Evolutionary conservation across 92 coral and sea anemone species (phyloP), one percentile per base, ranked within the genome.

Genomic region (Heliopora coerulea): DNA sequence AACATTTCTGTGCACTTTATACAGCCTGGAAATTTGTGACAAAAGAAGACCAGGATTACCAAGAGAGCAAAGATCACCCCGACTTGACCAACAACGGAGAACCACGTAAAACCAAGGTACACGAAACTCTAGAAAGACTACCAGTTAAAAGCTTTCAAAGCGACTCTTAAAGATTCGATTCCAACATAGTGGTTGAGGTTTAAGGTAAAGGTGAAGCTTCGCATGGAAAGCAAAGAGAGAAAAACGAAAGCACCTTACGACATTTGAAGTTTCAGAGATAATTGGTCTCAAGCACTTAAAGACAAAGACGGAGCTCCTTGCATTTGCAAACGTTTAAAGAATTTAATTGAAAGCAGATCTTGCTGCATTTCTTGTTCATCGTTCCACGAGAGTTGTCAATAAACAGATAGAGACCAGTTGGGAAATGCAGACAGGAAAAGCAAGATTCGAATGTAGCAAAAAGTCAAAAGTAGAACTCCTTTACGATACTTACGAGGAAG

Each of bases 231-330:
- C 44, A 17, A 64, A 23, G 24, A 18, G 10, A 19, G 73, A 66
- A 42, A 66, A 44, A 40, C 18, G 31, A 25, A 66, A 66, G 18
- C 73, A 57, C 10, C 12, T 66, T 5, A 44, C 57, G 1, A 57
- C 57, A 8, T 66, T 42, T 13, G 57, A 66, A 2, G 56, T 66
- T 0, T 66, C 73, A 24, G 57, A 66, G 3, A 35, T 44, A 13
- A 66, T 66, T 27, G 13, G 42, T 0, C 5, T 6, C 26, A 48
- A 20, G 12, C 27, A 32, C 19, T 25, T 66, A 7, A 44, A 27
- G 5, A 48, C 19, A 1, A 25, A 15, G 9, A 66, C 57, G 8
- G 73, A 44, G 35, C 39, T 66, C 10, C 26, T 24, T 1, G 73
- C 73, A 1, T 66, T 34, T 44, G 73, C 57, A 8, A 21, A 66